phyloP scores from a whole-genome alignment of 92 coral and sea anemone species.

The Pocillopora grandis region DNA sequence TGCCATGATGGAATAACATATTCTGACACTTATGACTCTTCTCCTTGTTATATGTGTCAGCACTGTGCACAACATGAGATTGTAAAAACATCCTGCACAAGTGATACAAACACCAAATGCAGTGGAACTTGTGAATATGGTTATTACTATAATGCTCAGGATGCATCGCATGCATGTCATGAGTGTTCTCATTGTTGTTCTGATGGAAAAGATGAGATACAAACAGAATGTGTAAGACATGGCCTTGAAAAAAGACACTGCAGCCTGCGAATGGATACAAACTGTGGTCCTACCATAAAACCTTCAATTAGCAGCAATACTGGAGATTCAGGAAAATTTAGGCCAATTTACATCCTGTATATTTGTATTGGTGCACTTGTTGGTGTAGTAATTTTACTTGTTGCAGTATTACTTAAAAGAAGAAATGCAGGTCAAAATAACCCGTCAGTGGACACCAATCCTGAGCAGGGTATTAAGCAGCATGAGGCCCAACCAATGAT shows the following conservation, averaged over 20 bases:
- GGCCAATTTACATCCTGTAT: neutral
- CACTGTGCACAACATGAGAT: neutral
- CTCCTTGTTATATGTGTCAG: neutral
- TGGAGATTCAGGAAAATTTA: neutral
- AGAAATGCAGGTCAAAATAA: neutral
- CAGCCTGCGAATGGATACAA: neutral
- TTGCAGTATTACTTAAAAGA: neutral
- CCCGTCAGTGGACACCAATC: too few species aligned
- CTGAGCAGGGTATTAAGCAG: too few species aligned
- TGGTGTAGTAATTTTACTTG: neutral
- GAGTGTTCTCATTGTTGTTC: constrained; percentile 3
- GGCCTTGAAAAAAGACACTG: neutral
- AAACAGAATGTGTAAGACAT: neutral
- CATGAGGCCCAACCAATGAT: too few species aligned
- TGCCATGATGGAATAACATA: neutral
- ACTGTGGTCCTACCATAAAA: neutral
- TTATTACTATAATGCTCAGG: neutral
- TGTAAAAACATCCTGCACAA: neutral
- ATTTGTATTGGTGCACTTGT: neutral
- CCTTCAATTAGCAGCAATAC: neutral
- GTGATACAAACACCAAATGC: neutral
- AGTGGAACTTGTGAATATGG: neutral
- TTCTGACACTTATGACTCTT: neutral
- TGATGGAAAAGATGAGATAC: neutral
- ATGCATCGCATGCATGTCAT: neutral